A percentile compares a stretch with the other conserved stretches of the same genome.
Conservation (phyloP, 2,888 invertebrate species). For the Zaprionus bogoriensis region DNA sequence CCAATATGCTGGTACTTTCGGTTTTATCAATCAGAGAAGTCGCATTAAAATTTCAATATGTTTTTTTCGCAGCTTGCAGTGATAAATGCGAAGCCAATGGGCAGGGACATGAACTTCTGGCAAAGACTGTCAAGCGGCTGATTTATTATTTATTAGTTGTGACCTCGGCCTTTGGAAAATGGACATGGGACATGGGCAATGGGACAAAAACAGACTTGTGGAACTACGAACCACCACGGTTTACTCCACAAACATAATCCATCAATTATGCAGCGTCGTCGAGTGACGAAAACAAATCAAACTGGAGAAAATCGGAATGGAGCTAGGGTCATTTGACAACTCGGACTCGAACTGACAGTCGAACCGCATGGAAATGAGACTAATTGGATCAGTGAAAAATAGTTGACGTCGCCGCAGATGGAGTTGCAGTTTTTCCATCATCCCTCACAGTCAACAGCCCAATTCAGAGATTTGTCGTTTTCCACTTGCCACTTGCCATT, state of each 20-base stretch:
- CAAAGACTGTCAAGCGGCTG: conserved; percentile 52
- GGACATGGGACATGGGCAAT: too few relatives aligned
- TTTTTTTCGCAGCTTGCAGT: conserved; percentile 10
- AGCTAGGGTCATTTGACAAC: conserved; percentile 58
- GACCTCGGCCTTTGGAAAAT: conserved; percentile 2
- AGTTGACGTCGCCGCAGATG: conserved; percentile 35
- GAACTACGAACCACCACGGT: too few relatives aligned
- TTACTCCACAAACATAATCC: conserved; percentile 60
- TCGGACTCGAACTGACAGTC: conserved; percentile 58
- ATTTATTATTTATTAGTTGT: conserved; percentile 62
- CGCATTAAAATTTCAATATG: conserved; percentile 56
- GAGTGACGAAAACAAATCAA: conserved; percentile 60
- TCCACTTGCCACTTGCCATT: background rate
- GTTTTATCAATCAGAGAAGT: conserved; percentile 41
- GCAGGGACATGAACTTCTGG: conserved; percentile 32
- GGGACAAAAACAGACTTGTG: too few relatives aligned
- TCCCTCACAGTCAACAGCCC: background rate
- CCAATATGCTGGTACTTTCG: background rate
- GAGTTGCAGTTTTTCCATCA: conserved; percentile 24
- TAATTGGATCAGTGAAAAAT: conserved; percentile 65
- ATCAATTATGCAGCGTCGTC: conserved; percentile 67
- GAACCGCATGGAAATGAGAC: conserved; percentile 35
- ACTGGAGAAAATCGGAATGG: conserved; percentile 22
- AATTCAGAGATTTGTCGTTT: background rate
- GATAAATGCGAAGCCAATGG: conserved; percentile 3